Conservation (phyloP, 1,140 invertebrate genomes). For the Calliphora vicina region DNA sequence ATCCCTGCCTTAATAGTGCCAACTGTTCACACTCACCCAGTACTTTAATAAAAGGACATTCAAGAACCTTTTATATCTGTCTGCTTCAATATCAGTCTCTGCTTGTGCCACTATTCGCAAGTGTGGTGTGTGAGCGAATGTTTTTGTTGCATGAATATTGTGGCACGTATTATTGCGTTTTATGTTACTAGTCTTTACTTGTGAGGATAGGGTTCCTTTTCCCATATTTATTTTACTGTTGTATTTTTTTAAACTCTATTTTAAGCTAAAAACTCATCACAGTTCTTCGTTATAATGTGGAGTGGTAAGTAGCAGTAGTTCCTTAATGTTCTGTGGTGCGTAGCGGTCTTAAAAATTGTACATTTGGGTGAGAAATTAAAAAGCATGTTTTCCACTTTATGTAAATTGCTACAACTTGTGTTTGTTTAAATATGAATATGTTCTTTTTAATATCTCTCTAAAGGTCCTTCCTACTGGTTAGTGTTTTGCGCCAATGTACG, state of each 20-base stretch:
- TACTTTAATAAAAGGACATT: neutral
- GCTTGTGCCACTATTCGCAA: neutral
- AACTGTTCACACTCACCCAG: neutral
- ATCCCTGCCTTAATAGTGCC: too few relatives aligned
- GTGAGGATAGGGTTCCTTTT: conserved; percentile 3
- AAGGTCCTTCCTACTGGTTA: too few relatives aligned
- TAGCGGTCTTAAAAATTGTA: conserved; percentile 27
- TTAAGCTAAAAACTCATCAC: neutral
- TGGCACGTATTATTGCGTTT: conserved; percentile 30
- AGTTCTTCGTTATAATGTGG: neutral
- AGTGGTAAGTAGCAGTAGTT: neutral
- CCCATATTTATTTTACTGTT: neutral
- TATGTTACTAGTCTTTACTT: neutral
- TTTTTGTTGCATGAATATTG: neutral
- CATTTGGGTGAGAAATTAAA: conserved; percentile 38
- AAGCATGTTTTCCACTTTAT: conserved; percentile 38
- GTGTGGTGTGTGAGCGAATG: neutral
- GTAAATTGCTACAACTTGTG: conserved; percentile 33
- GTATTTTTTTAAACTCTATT: neutral
- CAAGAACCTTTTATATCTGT: neutral
- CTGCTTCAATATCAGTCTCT: neutral
- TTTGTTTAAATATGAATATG: neutral
- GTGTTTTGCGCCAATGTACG: too few relatives aligned
- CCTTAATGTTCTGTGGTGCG: neutral
- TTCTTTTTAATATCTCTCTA: too few relatives aligned